Evolutionary conservation across 2,113 vertebrate genomes (phyloP).

Genomic region (Stomatorhinus ivindoensis): DNA sequence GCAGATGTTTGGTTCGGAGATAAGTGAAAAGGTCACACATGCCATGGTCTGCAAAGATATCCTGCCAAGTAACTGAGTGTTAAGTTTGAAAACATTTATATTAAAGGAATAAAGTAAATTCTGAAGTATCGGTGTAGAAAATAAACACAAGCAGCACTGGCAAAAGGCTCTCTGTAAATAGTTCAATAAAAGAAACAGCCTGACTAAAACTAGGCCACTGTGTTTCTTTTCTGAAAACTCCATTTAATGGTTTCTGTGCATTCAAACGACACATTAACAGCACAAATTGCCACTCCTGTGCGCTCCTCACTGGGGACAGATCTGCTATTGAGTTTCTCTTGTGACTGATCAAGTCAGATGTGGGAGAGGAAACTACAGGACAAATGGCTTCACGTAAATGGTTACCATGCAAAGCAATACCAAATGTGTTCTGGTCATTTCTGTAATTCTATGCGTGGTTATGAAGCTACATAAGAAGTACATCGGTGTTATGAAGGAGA

Average conservation of each 20-base stretch:
- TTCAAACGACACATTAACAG: background rate
- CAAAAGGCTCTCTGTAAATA: background rate
- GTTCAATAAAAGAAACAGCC: background rate
- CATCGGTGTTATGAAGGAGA: background rate
- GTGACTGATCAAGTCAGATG: background rate
- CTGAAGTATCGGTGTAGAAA: background rate
- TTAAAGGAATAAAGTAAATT: background rate
- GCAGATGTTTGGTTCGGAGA: background rate
- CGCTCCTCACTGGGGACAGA: background rate
- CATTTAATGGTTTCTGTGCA: slow-evolving; percentile 3
- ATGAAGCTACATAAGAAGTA: background rate
- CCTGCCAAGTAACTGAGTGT: background rate
- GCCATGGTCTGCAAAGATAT: background rate
- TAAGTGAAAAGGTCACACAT: background rate
- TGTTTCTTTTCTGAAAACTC: slow-evolving; percentile 5
- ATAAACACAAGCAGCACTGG: background rate
- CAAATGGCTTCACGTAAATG: background rate
- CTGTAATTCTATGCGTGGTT: background rate
- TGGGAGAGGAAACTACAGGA: background rate
- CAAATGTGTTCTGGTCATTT: background rate
- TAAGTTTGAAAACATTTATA: background rate
- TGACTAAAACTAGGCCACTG: slow-evolving; percentile 5
- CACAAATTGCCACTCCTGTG: background rate
- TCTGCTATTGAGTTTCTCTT: background rate
- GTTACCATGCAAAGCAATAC: background rate